Percentiles rank a stretch among this genome's conserved stretches.
phyloP scores from a whole-genome alignment of 2,113 vertebrate genomes.

The Chloropsis hardwickii region DNA sequence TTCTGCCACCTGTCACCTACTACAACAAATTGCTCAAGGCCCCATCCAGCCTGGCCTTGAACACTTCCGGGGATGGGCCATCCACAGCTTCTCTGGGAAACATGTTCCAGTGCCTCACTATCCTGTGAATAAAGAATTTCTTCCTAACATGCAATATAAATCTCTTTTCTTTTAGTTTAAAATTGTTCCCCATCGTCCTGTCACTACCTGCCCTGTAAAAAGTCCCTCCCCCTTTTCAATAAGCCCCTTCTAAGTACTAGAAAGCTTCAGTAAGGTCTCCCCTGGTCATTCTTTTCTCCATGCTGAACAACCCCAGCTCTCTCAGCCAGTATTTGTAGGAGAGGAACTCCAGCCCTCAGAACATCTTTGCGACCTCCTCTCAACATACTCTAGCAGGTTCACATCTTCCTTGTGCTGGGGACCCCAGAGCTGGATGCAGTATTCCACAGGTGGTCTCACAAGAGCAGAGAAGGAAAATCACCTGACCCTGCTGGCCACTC shows the following conservation, averaged over 20 bases:
- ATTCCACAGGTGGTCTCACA: not conserved
- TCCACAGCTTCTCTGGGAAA: not conserved
- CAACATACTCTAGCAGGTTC: not conserved
- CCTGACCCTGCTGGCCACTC: not conserved
- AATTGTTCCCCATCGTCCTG: fast-evolving
- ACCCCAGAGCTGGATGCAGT: not conserved
- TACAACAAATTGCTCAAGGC: not conserved
- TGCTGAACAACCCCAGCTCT: not conserved
- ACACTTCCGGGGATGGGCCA: not conserved
- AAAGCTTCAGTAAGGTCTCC: too few relatives aligned
- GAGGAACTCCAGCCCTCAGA: not conserved
- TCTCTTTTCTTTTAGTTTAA: not conserved
- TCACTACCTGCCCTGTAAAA: not conserved
- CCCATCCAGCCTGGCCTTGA: not conserved
- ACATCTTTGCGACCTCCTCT: not conserved
- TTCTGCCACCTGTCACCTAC: not conserved
- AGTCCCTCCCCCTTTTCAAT: not conserved
- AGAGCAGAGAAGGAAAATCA: not conserved
- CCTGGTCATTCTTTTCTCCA: not conserved
- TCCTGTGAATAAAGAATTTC: not conserved
- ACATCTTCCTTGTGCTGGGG: not conserved
- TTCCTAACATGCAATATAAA: not conserved
- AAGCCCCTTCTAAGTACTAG: not conserved
- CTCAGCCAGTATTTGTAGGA: not conserved
- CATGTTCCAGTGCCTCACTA: not conserved